Evolutionary conservation across 2,797 vertebrate genomes (phyloP), one percentile per base, ranked within the genome.

Genomic region (Kryptolebias ocellatus): DNA sequence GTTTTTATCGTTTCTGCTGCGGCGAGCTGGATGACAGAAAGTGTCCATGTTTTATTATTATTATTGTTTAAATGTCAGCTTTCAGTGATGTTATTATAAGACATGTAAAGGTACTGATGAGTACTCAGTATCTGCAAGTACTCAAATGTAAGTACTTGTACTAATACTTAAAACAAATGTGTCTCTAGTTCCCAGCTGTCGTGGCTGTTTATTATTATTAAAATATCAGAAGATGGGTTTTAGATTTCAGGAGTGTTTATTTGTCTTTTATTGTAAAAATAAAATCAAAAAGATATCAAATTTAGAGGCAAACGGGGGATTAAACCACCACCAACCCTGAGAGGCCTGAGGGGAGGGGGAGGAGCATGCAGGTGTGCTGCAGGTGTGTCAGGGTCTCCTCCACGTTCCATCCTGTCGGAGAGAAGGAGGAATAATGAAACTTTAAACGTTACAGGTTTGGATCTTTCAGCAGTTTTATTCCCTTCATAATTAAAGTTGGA

Each of bases 351-450:
- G 64, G 78, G 68, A 24, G 29, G 44, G 34, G 60, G 55, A 45
- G 45, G 53, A 20, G 64, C 84, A 88, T 89, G 81, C 83, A 50
- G 2, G 46, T 57, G 5, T 12, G 1, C 29, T 6, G 53, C 1
- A 45, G 29, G 20, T 0, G 70, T 44, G 27, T 85, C 86, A 17
- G 67, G 62, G 56, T 90, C 86, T 75, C 83, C 84, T 61, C 28
- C 60, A 64, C 1, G 60, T 70, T 92, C 62, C 14, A 68, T 87
- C 92, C 93, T 95, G 86, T 92, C 84, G 84, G 79, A 91, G 89
- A 91, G 66, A 92, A 93, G 88, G 79, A 4, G 59, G 74, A 74
- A 72, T 34, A 80, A 76, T 74, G 60, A 83, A 24, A 24, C 20
- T 24, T 24, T 24, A 24, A 24, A 24, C 20, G 20, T 24, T 24